phyloP scores from a whole-genome alignment of 2,797 vertebrate genomes.

The Hippocampus kuda region DNA sequence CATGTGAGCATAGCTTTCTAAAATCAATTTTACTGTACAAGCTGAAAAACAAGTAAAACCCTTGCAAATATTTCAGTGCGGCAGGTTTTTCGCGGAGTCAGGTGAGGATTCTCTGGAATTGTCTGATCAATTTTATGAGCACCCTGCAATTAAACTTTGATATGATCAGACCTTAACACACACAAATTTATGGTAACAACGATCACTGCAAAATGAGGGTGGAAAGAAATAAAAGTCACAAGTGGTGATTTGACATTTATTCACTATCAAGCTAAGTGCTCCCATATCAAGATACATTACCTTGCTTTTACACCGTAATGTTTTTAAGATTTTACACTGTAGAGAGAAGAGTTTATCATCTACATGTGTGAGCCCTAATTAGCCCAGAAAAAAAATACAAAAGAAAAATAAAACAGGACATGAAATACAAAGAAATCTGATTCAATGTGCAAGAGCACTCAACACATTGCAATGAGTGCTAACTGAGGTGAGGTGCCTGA shows the following conservation, averaged over 20 bases:
- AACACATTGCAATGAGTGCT: constrained; percentile 31
- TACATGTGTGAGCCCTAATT: constrained; percentile 52
- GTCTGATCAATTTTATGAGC: too few species aligned
- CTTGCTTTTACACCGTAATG: constrained; percentile 61
- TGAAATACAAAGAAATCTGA: constrained; percentile 41
- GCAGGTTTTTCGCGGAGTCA: too few species aligned
- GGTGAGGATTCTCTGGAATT: too few species aligned
- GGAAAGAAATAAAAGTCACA: constrained; percentile 17
- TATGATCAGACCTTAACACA: too few species aligned
- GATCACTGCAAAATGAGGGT: not conserved
- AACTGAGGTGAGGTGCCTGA: constrained; percentile 23
- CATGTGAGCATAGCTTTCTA: too few species aligned
- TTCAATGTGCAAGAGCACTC: constrained; percentile 61
- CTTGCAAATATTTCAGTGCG: too few species aligned
- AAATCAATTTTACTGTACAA: too few species aligned
- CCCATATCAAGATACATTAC: constrained; percentile 69
- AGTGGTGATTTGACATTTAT: constrained; percentile 68
- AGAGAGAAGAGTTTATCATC: constrained; percentile 67
- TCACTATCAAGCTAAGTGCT: constrained; percentile 79
- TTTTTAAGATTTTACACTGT: constrained; percentile 58
- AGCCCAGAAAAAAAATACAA: constrained; percentile 38
- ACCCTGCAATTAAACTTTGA: too few species aligned
- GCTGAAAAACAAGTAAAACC: too few species aligned
- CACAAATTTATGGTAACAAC: not conserved
- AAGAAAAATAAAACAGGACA: constrained; percentile 50